phyloP scores from a whole-genome alignment of 2,113 vertebrate genomes.

The Isichthys henryi region DNA sequence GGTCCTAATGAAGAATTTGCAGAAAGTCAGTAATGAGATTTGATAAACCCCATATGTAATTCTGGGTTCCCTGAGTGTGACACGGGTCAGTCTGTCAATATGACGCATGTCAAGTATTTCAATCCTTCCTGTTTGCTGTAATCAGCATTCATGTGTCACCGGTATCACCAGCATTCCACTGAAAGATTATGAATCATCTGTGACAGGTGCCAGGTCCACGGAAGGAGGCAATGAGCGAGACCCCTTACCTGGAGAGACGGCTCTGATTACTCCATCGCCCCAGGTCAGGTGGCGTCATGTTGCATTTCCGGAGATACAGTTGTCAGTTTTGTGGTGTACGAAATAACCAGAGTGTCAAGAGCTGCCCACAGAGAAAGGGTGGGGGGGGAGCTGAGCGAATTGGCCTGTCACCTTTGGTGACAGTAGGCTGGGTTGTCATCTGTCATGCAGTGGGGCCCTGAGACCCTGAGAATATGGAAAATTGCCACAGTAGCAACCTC shows the following conservation, averaged over 20 bases:
- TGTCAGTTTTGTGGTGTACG: background rate
- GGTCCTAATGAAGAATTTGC: background rate
- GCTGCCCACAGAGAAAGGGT: background rate
- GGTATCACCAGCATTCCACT: background rate
- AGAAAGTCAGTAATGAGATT: background rate
- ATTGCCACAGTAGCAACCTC: background rate
- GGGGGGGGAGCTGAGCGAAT: background rate
- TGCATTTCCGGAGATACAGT: background rate
- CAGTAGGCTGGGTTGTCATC: background rate
- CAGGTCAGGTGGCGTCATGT: background rate
- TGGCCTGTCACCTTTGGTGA: background rate
- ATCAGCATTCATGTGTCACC: background rate
- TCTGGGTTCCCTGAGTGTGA: background rate
- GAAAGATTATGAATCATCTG: background rate
- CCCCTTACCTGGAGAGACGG: background rate
- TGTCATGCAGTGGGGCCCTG: background rate
- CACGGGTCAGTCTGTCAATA: background rate
- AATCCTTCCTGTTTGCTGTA: background rate
- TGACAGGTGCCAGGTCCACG: constrained; percentile 20
- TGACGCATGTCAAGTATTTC: background rate
- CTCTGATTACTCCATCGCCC: background rate
- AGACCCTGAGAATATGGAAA: background rate
- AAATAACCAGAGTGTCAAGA: background rate
- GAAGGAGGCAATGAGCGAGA: constrained; percentile 2
- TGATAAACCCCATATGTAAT: background rate